Base-by-base conservation (phyloP, 2,113 vertebrate genomes). In the Triplophysa tibetana region DNA sequence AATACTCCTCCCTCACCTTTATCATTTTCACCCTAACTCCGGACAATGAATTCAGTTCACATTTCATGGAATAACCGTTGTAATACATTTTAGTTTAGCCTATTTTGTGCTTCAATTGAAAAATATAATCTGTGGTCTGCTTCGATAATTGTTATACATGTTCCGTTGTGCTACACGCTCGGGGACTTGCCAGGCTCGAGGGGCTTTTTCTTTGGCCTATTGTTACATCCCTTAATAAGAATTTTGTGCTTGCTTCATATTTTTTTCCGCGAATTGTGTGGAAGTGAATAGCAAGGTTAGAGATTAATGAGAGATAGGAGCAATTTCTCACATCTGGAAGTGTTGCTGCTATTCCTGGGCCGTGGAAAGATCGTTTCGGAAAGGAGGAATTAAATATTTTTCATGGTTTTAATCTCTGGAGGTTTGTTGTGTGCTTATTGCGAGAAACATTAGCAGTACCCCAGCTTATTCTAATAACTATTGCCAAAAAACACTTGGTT, bases 31-130 rank as follows among this genome's bases (percentile, higher is more conserved):
- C 50, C 19, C 23, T 76, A 50, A 72, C 48, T 50, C 62, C 67
- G 60, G 80, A 89, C 86, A 87, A 87, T 86, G 83, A 87, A 86
- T 83, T 88, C 54, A 80, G 86, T 89, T 86, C 10, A 68, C 69
- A 78, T 84, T 83, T 61, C 74, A 72, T 81, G 67, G 65, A 65
- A 79, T 80, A 84, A 82, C 83, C 77, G 38, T 67, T 85, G 86
- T 84, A 78, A 85, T 67, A 64, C 38, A 63, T 65, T 73, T 83
- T 85, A 85, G 87, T 91, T 89, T 87, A 82, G 82, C 83, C 81
- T 82, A 86, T 87, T 85, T 89, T 87, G 77, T 81, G 56, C 85
- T 84, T 87, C 70, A 90, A 86, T 87, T 87, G 85, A 88, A 91
- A 87, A 87, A 82, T 85, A 85, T 82, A 86, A 86, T 85, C 69